Conservation (phyloP, 2,797 vertebrate species). For the Eupleurogrammus muticus region DNA sequence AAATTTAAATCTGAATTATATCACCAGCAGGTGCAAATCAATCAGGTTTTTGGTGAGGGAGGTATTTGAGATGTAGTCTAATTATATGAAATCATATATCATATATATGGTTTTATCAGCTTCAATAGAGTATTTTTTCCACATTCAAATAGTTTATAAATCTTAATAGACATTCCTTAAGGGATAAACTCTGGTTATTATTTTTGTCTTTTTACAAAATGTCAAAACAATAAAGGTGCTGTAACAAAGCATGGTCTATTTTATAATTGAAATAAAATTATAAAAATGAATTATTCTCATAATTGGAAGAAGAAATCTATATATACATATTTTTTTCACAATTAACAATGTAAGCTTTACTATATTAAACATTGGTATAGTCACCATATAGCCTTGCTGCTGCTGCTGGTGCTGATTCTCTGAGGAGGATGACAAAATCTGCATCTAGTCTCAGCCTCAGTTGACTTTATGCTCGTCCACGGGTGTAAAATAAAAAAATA, state of each 20-base stretch:
- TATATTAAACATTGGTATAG: slow-evolving; percentile 91
- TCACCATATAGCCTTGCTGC: slow-evolving; percentile 88
- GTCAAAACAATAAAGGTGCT: not conserved
- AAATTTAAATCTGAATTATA: not conserved
- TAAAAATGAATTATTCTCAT: slow-evolving; percentile 5
- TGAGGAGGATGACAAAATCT: no score
- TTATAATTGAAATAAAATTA: not conserved
- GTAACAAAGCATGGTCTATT: not conserved
- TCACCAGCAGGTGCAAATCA: not conserved
- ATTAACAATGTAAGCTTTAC: slow-evolving; percentile 63
- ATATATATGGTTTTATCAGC: not conserved
- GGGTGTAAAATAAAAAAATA: no score
- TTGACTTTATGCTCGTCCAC: no score
- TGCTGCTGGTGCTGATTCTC: no score
- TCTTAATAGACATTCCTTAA: not conserved
- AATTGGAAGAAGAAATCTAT: no score
- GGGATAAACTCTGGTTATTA: not conserved
- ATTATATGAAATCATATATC: not conserved
- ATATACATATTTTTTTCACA: no score
- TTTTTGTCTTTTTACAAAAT: slow-evolving; percentile 6
- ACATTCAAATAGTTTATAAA: not conserved
- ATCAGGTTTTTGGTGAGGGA: not conserved
- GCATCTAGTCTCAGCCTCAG: no score
- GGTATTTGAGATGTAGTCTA: not conserved
- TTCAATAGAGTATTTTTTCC: not conserved